A percentile compares a stretch with the other conserved stretches of the same genome.
Conservation (phyloP, 2,888 invertebrate species). For the Orchesella flavescens region DNA sequence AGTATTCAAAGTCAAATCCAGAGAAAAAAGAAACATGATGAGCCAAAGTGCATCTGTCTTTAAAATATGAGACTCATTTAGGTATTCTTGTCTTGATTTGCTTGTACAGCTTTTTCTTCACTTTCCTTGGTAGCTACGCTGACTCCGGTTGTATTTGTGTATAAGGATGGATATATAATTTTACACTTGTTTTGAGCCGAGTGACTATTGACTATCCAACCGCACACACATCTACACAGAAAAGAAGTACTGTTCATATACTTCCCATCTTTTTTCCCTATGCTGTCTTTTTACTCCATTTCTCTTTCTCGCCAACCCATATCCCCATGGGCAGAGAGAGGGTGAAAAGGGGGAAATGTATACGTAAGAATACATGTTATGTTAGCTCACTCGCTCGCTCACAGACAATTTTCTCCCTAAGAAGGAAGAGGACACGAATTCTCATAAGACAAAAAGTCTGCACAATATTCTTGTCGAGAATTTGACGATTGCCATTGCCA, state of each 20-base stretch:
- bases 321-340: conserved; percentile 43
- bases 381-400: too few relatives aligned
- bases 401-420: conserved; percentile 5
- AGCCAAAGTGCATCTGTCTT: conserved; percentile 58
- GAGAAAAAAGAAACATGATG: conserved; percentile 49
- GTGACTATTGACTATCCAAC: conserved; percentile 10
- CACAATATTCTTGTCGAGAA: too few relatives aligned
- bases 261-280: conserved; percentile 36
- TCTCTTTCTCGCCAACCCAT: conserved; percentile 26
- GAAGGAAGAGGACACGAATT: background rate
- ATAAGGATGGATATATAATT: background rate
- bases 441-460: background rate
- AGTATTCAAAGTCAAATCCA: conserved; percentile 48
- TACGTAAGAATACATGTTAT: too few relatives aligned
- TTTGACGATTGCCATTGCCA: too few relatives aligned
- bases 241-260: background rate
- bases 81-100: conserved; percentile 64
- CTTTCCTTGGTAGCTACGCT: background rate
- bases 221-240: background rate
- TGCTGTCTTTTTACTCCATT: conserved; percentile 23
- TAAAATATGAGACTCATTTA: conserved; percentile 63
- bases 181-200: background rate
- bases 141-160: background rate
- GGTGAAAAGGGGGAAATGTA: conserved; percentile 30
- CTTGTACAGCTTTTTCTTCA: conserved; percentile 48